Evolutionary conservation across 2,888 invertebrate genomes (phyloP), one percentile per base, ranked within the genome.

Genomic region (Acanthosepion esculentum): DNA sequence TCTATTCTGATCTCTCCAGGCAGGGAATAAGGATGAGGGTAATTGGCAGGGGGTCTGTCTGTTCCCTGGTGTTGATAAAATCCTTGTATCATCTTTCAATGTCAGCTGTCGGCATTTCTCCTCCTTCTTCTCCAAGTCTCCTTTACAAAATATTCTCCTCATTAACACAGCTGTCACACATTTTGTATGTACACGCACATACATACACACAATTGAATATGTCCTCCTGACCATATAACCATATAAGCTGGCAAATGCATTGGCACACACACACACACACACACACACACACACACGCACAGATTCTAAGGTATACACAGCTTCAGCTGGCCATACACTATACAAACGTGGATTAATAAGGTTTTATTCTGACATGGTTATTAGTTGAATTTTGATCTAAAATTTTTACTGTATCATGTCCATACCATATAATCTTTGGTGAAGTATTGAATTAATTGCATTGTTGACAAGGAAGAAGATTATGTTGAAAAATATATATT

Each of bases 41-140:
- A 33, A 33, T n/a, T 78, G n/a, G 78, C n/a, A 78, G 33, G 12
- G 78, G 15, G 33, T 78, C 78, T 78, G 78, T 78, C 78, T 78
- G n/a, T 78, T 78, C 78, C 78, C 78, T 78, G n/a, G 78, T 78
- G n/a, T 78, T 78, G 78, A n/a, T 78, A n/a, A 78, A 78, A 78
- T n/a, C 78, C 78, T 78, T 78, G n/a, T 78, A 78, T 78, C 78
- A 78, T 78, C 78, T 78, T 59, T 78, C 78, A 78, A n/a, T 78
- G 78, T 78, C 78, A 78, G n/a, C n/a, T 78, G 78, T 78, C n/a
- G 78, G 78, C n/a, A 78, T n/a, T 78, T 78, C 78, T 33, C 15
- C 18, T 78, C 33, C 33, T 78, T 15, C 78, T 15, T n/a, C 78
- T 78, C 15, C n/a, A 78, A 78, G 78, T n/a, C n/a, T n/a, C n/a